phyloP scores from a whole-genome alignment of 2,888 invertebrate genomes.

The Hirtodrosophila confusa region DNA sequence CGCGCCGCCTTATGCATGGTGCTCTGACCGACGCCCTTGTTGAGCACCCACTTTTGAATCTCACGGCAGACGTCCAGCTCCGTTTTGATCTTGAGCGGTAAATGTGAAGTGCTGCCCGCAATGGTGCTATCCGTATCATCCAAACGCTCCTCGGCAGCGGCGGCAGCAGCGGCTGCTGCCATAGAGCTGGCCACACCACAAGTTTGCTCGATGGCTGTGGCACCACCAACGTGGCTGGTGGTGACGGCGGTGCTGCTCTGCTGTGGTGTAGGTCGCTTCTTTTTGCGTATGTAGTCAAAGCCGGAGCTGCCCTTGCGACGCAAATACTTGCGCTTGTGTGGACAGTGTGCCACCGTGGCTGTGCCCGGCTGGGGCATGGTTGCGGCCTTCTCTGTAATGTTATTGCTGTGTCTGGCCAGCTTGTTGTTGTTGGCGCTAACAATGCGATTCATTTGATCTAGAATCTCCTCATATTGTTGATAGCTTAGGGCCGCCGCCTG shows the following conservation, averaged over 20 bases:
- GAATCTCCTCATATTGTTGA: constrained; percentile 82
- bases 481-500: constrained; percentile 68
- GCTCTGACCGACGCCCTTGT: constrained; percentile 97
- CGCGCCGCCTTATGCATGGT: constrained; percentile 95
- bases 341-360: constrained; percentile 28
- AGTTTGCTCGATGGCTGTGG: constrained; percentile 84
- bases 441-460: constrained; percentile 81
- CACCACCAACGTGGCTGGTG: not conserved
- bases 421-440: constrained; percentile 75
- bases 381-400: not conserved
- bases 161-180: constrained; percentile 6
- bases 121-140: constrained; percentile 71
- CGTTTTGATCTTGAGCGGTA: constrained; percentile 70
- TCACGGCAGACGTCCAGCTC: constrained; percentile 91
- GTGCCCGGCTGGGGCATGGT: not conserved
- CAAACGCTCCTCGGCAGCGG: constrained; percentile 55
- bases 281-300: constrained; percentile 95
- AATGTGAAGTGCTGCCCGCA: constrained; percentile 55
- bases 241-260: constrained; percentile 15
- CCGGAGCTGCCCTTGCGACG: constrained; percentile 84
- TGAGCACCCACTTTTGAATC: constrained; percentile 95
- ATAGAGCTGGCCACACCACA: constrained; percentile 52
- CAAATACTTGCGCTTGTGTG: constrained; percentile 76
- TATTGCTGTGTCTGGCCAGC: constrained; percentile 31
- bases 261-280: constrained; percentile 88